Evolutionary conservation across 2,797 vertebrate species (phyloP), one percentile per base, ranked within the genome.

Genomic region (Leptodactylus fallax): DNA sequence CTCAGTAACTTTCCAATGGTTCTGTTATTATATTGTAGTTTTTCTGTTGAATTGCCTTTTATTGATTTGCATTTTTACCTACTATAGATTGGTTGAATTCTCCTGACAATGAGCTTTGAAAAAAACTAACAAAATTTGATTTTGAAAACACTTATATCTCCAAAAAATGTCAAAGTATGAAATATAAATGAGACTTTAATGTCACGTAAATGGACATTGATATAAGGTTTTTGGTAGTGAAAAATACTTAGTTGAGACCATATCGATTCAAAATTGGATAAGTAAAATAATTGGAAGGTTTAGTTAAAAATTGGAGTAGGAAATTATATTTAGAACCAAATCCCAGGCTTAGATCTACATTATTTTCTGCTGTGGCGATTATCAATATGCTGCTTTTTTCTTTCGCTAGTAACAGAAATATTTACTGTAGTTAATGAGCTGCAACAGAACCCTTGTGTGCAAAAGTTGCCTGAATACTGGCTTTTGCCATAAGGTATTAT

Each of bases 401-500:
- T 67, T 17, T 82, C 23, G 25, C 47, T 13, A 53, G 45, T 67
- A 27, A 49, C 45, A 51, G 23, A 82, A 51, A 79, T 79, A 79
- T 79, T 55, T 67, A 69, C 61, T 51, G 80, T 69, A 65, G 80
- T 45, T 80, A 80, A 56, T 80, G 56, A 49, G 23, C 65, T 83
- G 81, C 23, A 72, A 45, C 27, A 45, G 53, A 74, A 71, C 67
- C 69, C 25, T 27, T 71, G 19, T 72, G 17, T 74, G 81, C 27
- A 60, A 36, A 7, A 84, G 17, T 27, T 72, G 21, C 45, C 65
- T 83, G 51, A 71, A 84, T 56, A 8, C 16, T 45, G 27, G 60
- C 53, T 74, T 84, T 36, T 84, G 67, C 25, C 78, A 80, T 36
- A 83, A 83, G 81, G 63, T 83, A 56, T 83, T 71, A 55, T 25